These are phyloP conservation scores for Rynchops niger DNA, from an alignment of 2,113 vertebrate genomes.

Conservation along the genomic window DNA sequence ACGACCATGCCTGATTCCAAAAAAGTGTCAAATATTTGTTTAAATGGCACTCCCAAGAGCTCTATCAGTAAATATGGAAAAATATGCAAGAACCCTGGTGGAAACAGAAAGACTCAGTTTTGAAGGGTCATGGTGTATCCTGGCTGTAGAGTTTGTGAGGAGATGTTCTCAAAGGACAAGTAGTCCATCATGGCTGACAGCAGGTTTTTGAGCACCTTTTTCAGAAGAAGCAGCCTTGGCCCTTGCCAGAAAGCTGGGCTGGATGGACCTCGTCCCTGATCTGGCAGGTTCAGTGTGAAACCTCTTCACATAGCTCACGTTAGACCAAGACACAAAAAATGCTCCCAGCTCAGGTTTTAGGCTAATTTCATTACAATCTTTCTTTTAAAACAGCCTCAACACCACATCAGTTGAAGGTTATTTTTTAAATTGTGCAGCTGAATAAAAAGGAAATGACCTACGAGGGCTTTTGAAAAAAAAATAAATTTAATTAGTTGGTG, in stretches of 20 bases:
- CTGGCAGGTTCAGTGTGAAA: neutral
- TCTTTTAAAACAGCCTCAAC: neutral
- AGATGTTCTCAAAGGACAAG: neutral
- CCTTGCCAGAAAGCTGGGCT: neutral
- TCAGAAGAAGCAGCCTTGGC: neutral
- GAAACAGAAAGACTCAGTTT: neutral
- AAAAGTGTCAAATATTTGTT: neutral
- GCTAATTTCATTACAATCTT: neutral
- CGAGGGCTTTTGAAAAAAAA: neutral
- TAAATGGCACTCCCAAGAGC: neutral
- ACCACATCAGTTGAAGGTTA: neutral
- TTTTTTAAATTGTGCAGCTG: conserved; percentile 3
- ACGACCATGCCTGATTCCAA: neutral
- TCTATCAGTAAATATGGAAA: neutral
- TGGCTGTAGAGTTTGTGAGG: neutral
- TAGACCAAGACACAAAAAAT: neutral
- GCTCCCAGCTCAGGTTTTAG: neutral
- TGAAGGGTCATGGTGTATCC: neutral
- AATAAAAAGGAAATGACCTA: conserved; percentile 1
- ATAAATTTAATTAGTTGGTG: neutral
- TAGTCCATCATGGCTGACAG: neutral
- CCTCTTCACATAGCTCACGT: neutral
- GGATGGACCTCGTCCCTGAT: neutral
- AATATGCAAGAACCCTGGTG: neutral
- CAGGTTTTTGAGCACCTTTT: neutral